Percentiles rank a stretch among this genome's conserved stretches.
These are phyloP conservation scores for Lepeophtheirus nordmannii DNA, from an alignment of 2,888 invertebrate species.

Conservation along the genomic window DNA sequence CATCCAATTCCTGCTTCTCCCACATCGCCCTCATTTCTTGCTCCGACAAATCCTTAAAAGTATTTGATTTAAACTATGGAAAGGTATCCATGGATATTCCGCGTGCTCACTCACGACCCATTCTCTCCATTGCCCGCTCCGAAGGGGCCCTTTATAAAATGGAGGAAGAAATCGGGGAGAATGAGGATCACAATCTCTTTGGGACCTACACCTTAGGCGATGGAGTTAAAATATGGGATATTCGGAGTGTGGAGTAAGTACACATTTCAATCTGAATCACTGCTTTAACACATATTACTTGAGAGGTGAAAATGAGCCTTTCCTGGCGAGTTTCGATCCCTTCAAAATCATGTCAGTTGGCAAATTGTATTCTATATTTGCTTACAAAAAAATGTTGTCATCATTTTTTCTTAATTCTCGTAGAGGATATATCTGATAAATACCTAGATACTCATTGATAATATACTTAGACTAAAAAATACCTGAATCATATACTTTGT, in stretches of 20 bases:
- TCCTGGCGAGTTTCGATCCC: no score
- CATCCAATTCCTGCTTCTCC: neutral
- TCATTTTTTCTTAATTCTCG: no score
- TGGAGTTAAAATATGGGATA: neutral
- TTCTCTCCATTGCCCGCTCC: neutral
- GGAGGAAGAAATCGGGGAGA: conserved; percentile 1
- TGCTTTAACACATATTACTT: no score
- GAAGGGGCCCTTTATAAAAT: neutral
- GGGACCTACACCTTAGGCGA: neutral
- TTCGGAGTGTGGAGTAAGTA: neutral
- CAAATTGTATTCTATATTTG: no score
- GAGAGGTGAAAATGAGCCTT: no score
- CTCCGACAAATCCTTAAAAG: neutral
- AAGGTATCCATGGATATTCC: neutral
- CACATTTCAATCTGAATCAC: neutral
- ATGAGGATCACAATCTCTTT: conserved; percentile 1
- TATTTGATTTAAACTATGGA: neutral
- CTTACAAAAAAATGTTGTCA: no score
- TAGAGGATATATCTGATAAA: no score
- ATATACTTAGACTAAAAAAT: no score
- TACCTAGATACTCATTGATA: no score
- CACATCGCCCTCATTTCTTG: neutral
- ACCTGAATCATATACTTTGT: no score
- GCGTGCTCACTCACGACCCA: neutral
- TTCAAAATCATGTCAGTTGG: no score